These are phyloP conservation scores for human (Homo sapiens) DNA, from an alignment of 2,113 vertebrate species.

Conservation along the genomic window DNA sequence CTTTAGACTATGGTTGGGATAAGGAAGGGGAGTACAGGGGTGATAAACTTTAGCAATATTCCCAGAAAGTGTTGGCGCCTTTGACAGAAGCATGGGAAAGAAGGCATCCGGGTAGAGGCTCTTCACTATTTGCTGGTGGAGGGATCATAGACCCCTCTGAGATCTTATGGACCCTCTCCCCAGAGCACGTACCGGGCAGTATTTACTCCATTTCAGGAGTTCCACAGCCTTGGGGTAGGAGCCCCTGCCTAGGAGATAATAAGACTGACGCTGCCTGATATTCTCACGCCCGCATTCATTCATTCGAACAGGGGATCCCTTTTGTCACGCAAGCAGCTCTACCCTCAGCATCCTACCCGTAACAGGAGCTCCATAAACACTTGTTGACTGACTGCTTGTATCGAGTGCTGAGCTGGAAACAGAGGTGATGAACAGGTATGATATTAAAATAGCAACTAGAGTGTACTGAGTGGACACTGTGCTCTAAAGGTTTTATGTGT, in stretches of 20 bases:
- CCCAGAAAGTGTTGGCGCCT: not conserved
- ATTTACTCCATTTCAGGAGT: not conserved
- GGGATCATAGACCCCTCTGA: not conserved
- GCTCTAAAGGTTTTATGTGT: not conserved
- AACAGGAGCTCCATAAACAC: rapidly evolving
- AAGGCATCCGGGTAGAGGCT: not conserved
- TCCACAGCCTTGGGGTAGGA: not conserved
- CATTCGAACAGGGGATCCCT: not conserved
- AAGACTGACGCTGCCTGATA: not conserved
- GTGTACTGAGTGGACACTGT: not conserved
- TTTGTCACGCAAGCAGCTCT: rapidly evolving
- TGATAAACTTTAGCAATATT: not conserved
- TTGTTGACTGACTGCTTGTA: not conserved
- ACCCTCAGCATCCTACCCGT: not conserved
- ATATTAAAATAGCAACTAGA: not conserved
- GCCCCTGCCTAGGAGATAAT: not conserved
- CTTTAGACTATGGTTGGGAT: not conserved
- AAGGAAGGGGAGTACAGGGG: not conserved
- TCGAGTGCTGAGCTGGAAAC: not conserved
- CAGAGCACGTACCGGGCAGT: not conserved
- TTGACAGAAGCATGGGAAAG: not conserved
- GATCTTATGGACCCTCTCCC: not conserved
- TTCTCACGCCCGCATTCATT: not conserved
- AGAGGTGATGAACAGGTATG: rapidly evolving
- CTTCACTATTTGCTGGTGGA: not conserved